Evolutionary conservation across 2,888 invertebrate genomes (phyloP).

Genomic region (Scrobipalpa costella): DNA sequence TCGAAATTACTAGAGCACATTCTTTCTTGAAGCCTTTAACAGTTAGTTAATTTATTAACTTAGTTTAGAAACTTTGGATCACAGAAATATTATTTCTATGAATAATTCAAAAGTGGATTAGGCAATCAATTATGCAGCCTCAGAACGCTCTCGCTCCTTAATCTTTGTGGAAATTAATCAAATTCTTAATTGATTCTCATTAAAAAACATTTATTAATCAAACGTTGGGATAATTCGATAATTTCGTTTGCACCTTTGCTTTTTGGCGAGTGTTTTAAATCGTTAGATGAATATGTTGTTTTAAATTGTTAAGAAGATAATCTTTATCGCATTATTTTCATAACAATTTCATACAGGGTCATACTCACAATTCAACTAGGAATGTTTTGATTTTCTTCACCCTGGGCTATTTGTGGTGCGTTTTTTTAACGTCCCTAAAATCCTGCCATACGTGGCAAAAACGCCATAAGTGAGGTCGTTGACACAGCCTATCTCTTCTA

Average conservation of each 20-base stretch:
- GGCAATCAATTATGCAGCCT: slow-evolving; percentile 27
- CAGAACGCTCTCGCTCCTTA: slow-evolving; percentile 21
- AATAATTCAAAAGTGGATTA: slow-evolving; percentile 25
- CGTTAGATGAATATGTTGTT: not conserved
- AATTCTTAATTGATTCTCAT: slow-evolving; percentile 27
- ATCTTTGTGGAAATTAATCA: slow-evolving; percentile 29
- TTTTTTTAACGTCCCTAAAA: too few species aligned
- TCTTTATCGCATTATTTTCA: too few species aligned
- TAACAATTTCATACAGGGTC: too few species aligned
- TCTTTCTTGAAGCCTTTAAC: not conserved
- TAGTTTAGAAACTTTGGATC: slow-evolving; percentile 20
- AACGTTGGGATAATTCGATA: slow-evolving; percentile 25
- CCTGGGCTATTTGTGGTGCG: too few species aligned
- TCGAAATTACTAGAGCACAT: not conserved
- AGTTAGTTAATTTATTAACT: slow-evolving; percentile 16
- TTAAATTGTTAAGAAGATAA: not conserved
- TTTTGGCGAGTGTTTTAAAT: not conserved
- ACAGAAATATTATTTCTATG: slow-evolving; percentile 26
- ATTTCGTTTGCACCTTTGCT: slow-evolving; percentile 21
- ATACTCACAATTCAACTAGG: too few species aligned
- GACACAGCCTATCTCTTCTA: too few species aligned
- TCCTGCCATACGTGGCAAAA: too few species aligned
- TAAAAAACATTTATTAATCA: slow-evolving; percentile 27
- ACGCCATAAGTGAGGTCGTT: too few species aligned
- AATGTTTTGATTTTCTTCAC: too few species aligned